These are phyloP conservation scores for Brachyalestes nurse DNA, from an alignment of 2,797 vertebrate genomes.

Conservation along the genomic window DNA sequence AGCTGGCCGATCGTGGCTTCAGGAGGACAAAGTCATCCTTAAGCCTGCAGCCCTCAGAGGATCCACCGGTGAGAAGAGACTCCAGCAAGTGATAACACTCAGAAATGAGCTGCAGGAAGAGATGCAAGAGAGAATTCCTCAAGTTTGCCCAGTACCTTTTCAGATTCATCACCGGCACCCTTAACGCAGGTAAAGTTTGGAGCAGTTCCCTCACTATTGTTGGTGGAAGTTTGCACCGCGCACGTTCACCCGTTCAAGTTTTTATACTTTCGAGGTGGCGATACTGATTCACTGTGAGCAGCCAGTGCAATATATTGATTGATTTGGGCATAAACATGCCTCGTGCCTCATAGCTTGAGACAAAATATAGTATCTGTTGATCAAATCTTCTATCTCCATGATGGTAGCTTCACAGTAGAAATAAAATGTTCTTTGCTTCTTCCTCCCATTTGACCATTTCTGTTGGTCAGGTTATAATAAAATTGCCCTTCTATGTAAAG, in stretches of 20 bases:
- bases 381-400: background rate
- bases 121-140: conserved; percentile 95
- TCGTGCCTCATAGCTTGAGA: background rate
- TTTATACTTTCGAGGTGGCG: background rate
- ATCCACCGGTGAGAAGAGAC: conserved; percentile 44
- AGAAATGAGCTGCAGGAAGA: conserved; percentile 87
- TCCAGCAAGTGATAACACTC: conserved; percentile 10
- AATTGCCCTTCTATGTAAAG: too few relatives aligned
- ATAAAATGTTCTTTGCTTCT: background rate
- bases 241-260: background rate
- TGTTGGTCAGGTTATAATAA: background rate
- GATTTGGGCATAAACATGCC: background rate
- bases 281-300: background rate
- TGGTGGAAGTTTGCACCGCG: background rate
- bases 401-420: background rate
- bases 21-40: conserved; percentile 69
- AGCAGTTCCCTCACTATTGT: background rate
- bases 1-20: conserved; percentile 63
- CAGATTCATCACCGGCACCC: conserved; percentile 92
- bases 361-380: background rate
- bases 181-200: conserved; percentile 87
- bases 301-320: background rate
- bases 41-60: conserved; percentile 52
- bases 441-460: background rate
- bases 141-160: conserved; percentile 97